Conservation (phyloP, 2,888 invertebrate genomes). For the Parascotia fuliginaria region DNA sequence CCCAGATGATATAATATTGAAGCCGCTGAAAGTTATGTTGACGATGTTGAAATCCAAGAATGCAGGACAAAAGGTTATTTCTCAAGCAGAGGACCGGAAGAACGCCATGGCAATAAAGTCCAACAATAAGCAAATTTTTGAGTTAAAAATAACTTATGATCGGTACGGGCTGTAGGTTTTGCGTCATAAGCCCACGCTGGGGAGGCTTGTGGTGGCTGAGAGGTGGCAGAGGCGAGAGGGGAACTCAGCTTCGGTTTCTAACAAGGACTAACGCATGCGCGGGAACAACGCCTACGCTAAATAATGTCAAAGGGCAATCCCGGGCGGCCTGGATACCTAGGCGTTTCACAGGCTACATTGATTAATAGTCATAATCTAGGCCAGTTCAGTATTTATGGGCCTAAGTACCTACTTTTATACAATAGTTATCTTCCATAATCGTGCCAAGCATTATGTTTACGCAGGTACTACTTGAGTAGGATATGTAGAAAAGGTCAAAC, state of each 20-base stretch:
- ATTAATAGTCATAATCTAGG: constrained; percentile 42
- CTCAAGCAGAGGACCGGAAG: constrained; percentile 8
- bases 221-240: constrained; percentile 17
- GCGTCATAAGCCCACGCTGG: constrained; percentile 74
- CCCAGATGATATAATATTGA: too few species aligned
- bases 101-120: constrained; percentile 20
- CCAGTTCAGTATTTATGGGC: constrained; percentile 3
- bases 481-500: constrained; percentile 3
- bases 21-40: too few species aligned
- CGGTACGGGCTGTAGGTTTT: constrained; percentile 59
- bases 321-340: constrained; percentile 69
- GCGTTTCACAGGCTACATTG: constrained; percentile 58
- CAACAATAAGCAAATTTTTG: constrained; percentile 44
- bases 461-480: constrained; percentile 1
- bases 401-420: not conserved
- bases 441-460: not conserved
- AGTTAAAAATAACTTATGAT: constrained; percentile 66
- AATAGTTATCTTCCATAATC: constrained; percentile 5
- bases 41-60: not conserved
- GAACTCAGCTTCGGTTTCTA: constrained; percentile 28
- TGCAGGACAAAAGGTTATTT: not conserved
- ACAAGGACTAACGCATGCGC: constrained; percentile 66
- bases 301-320: constrained; percentile 81
- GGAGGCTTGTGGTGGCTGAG: constrained; percentile 38
- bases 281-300: constrained; percentile 51